These are phyloP conservation scores for Drosophila parvula DNA, from an alignment of 1,140 invertebrate species.

Conservation along the genomic window DNA sequence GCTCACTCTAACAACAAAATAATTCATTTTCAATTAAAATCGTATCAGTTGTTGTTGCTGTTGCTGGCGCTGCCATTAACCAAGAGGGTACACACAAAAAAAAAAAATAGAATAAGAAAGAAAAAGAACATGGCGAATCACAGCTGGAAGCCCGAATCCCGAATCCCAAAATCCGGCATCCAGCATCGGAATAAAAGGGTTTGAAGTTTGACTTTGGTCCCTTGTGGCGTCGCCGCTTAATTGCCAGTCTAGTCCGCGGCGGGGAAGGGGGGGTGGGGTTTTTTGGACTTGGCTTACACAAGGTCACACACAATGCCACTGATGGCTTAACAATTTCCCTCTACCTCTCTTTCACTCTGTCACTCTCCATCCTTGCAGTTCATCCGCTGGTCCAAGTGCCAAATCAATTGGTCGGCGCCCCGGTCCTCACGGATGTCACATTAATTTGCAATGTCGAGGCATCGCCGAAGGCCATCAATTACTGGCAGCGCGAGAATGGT, in stretches of 20 bases:
- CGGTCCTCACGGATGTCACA: slow-evolving; percentile 91
- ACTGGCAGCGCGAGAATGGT: slow-evolving; percentile 94
- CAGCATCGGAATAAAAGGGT: slow-evolving; percentile 34
- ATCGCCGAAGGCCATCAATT: slow-evolving; percentile 94
- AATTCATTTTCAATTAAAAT: slow-evolving; percentile 84
- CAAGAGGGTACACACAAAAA: slow-evolving; percentile 12
- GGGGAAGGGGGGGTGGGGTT: not conserved
- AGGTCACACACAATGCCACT: slow-evolving; percentile 38
- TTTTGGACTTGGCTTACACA: slow-evolving; percentile 5
- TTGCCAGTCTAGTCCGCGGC: slow-evolving; percentile 26
- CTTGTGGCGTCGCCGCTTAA: slow-evolving; percentile 33
- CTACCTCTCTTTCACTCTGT: not conserved
- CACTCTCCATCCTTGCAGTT: slow-evolving; percentile 85
- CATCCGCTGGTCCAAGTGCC: slow-evolving; percentile 93
- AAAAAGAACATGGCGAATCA: slow-evolving; percentile 18
- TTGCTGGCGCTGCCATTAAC: slow-evolving; percentile 47
- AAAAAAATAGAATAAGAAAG: not conserved
- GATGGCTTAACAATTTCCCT: slow-evolving; percentile 47
- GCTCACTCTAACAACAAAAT: slow-evolving; percentile 73
- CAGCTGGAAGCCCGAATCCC: slow-evolving; percentile 31
- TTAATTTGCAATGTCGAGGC: slow-evolving; percentile 94
- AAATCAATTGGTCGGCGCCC: slow-evolving; percentile 93
- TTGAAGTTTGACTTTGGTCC: slow-evolving; percentile 42
- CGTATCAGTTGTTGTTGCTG: slow-evolving; percentile 64
- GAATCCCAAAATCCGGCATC: slow-evolving; percentile 7